phyloP scores from a whole-genome alignment of 2,888 invertebrate genomes.

The Drosophila recens region DNA sequence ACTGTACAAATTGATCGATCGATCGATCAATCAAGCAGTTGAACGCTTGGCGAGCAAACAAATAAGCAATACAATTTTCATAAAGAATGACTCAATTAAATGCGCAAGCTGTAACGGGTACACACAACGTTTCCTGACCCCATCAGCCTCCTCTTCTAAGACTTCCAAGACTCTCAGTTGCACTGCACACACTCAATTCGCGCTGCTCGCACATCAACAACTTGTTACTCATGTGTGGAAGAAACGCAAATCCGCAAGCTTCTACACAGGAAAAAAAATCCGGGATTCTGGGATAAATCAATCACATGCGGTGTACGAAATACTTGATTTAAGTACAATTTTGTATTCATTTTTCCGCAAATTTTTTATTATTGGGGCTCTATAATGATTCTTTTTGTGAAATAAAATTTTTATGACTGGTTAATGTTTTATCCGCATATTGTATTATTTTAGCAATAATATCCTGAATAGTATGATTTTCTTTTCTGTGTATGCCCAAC shows the following conservation, averaged over 20 bases:
- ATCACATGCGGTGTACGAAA: too few species aligned
- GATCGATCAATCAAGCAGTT: constrained; percentile 40
- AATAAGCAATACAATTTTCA: constrained; percentile 29
- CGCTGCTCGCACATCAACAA: constrained; percentile 29
- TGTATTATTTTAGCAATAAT: too few species aligned
- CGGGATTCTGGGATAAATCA: too few species aligned
- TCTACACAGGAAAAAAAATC: background rate
- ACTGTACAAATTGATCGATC: constrained; percentile 35
- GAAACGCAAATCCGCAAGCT: constrained; percentile 17
- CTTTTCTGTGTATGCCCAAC: too few species aligned
- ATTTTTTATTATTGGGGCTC: too few species aligned
- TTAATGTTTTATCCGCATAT: too few species aligned
- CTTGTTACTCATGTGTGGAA: constrained; percentile 28
- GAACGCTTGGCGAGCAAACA: constrained; percentile 43
- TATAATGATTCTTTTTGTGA: too few species aligned
- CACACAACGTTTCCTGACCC: background rate
- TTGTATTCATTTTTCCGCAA: too few species aligned
- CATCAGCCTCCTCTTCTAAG: background rate
- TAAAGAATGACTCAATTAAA: constrained; percentile 48
- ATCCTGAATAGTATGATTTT: too few species aligned
- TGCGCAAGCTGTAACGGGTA: constrained; percentile 16
- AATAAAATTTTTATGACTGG: too few species aligned
- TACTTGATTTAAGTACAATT: too few species aligned
- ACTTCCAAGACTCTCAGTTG: constrained; percentile 7
- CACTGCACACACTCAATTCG: constrained; percentile 51